Evolutionary conservation across 2,113 vertebrate genomes (phyloP).

Genomic region (Mesitornis unicolor): DNA sequence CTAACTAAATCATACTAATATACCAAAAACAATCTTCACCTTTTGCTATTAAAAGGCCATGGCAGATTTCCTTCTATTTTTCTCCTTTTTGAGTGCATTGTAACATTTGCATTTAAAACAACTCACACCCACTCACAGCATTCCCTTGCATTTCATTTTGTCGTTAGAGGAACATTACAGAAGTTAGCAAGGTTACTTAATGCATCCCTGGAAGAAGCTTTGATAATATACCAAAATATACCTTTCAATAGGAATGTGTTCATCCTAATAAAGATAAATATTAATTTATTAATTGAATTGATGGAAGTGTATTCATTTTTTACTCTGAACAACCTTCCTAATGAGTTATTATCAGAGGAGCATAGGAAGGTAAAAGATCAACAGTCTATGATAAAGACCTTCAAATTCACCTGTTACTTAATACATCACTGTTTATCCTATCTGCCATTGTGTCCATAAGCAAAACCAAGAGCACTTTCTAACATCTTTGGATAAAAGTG

Average conservation of each 20-base stretch:
- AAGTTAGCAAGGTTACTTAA: neutral
- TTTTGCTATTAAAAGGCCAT: neutral
- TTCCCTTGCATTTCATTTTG: neutral
- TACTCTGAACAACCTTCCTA: neutral
- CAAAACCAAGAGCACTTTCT: neutral
- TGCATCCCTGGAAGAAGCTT: neutral
- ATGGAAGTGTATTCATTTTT: neutral
- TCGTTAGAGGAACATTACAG: neutral
- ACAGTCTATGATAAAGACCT: neutral
- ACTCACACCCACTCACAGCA: neutral
- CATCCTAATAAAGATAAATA: neutral
- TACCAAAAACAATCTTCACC: neutral
- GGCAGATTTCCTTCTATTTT: neutral
- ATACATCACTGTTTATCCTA: neutral
- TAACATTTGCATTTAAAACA: neutral
- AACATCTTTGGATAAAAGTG: neutral
- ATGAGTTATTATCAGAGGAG: neutral
- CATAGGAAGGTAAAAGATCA: neutral
- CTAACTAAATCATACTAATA: neutral
- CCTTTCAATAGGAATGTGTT: neutral
- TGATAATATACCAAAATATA: neutral
- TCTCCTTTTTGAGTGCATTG: neutral
- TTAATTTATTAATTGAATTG: slow-evolving; percentile 33
- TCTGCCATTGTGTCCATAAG: neutral
- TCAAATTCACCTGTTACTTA: neutral